Base-by-base conservation (phyloP, 1,140 invertebrate genomes). In the Drosophila triauraria region DNA sequence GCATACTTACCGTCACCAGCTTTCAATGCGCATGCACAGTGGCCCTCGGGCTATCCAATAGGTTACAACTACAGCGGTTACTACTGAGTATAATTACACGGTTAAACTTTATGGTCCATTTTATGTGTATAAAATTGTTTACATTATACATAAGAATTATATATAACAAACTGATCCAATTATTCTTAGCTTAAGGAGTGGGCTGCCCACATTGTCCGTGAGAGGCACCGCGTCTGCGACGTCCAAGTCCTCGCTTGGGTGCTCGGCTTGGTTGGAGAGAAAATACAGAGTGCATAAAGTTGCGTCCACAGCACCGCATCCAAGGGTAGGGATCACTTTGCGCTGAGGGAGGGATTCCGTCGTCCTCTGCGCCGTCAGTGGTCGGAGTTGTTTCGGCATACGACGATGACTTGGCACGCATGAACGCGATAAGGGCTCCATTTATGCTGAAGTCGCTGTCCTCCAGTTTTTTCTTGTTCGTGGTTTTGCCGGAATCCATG, bases 301-400 rank as follows among this genome's bases (percentile, higher is more conserved):
- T 70, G 2, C 68, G 50, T 0, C 35, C 68, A 15, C 43, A 70
- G 20, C 68, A 42, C 32, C 40, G 47, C 43, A 70, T 57, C 68
- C 43, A 70, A 17, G 65, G 68, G 23, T 56, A 15, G 3, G 35
- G 25, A 58, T 71, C 67, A 8, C 2, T 17, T 12, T 20, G 54
- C 27, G 20, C n/a, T 35, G 8, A 25, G 15, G 30, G 1, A n/a
- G 13, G 10, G 9, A 3, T 35, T 15, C 44, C 17, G 9, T n/a
- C 51, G 2, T 40, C 8, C 13, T 56, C 8, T 20, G 20, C 32
- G 8, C 15, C 30, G 6, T n/a, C 46, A n/a, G 20, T 1, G 4
- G 17, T 51, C 10, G 9, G 12, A 13, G 15, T 17, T 35, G 10
- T 23, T 9, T 27, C 32, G 23, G 15, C 9, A 40, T 32, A 17